These are phyloP conservation scores for Cyclophora albipunctata DNA, from an alignment of 2,888 invertebrate genomes.

Conservation along the genomic window DNA sequence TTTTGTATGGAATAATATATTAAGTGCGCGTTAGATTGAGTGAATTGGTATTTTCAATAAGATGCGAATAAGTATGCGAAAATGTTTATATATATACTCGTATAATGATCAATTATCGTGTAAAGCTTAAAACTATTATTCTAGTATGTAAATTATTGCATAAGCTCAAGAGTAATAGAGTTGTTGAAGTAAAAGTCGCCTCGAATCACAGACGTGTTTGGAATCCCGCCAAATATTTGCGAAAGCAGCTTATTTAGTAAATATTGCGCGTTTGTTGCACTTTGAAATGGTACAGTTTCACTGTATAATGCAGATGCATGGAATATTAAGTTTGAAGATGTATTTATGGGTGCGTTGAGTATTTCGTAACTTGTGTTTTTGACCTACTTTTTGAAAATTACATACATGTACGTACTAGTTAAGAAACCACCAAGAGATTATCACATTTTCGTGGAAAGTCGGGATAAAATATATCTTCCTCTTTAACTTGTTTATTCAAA, in stretches of 20 bases:
- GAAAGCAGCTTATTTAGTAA: constrained; percentile 58
- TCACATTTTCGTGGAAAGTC: not conserved
- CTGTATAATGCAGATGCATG: constrained; percentile 40
- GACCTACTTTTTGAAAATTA: not conserved
- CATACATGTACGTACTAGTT: not conserved
- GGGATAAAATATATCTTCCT: not conserved
- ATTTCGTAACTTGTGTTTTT: no score
- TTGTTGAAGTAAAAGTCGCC: constrained; percentile 40
- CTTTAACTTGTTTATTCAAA: not conserved
- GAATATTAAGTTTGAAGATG: constrained; percentile 41
- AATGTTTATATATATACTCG: no score
- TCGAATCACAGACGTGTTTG: constrained; percentile 38
- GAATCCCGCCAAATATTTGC: constrained; percentile 43
- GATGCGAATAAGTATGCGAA: no score
- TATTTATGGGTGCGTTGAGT: not conserved
- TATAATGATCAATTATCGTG: no score
- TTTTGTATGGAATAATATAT: no score
- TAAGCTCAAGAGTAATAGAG: not conserved
- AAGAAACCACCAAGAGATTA: not conserved
- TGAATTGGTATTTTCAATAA: no score
- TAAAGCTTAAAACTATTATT: no score
- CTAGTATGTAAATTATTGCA: no score
- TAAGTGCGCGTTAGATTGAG: no score
- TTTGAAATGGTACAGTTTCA: constrained; percentile 66
- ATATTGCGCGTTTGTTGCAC: constrained; percentile 40